phyloP scores from a whole-genome alignment of 2,888 invertebrate species.

The Fabriciana adippe region DNA sequence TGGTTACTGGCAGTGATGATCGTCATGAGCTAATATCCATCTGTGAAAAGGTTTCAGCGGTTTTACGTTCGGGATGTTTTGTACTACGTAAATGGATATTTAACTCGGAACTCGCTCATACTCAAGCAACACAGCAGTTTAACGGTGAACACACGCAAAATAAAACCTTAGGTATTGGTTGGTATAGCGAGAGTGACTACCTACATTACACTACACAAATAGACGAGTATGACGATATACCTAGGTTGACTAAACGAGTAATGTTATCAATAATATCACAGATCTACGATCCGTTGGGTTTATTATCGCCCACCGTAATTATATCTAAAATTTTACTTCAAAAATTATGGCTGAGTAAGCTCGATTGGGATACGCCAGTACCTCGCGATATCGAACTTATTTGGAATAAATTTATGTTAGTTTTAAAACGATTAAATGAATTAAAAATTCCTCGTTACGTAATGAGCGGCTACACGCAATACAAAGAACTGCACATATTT shows the following conservation, averaged over 20 bases:
- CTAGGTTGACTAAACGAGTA: constrained; percentile 11
- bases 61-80: constrained; percentile 5
- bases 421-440: too few relatives aligned
- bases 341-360: constrained; percentile 17
- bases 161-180: constrained; percentile 24
- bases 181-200: constrained; percentile 3
- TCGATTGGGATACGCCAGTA: too few relatives aligned
- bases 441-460: too few relatives aligned
- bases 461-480: too few relatives aligned
- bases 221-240: neutral
- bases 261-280: constrained; percentile 24
- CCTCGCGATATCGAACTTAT: too few relatives aligned
- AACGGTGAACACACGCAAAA: neutral
- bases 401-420: too few relatives aligned
- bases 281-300: constrained; percentile 29
- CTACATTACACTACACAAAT: constrained; percentile 5
- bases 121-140: neutral
- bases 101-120: neutral
- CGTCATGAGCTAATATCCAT: too few relatives aligned
- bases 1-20: neutral
- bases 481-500: constrained; percentile 1
- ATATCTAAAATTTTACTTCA: constrained; percentile 26
- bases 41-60: too few relatives aligned
- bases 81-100: constrained; percentile 18
- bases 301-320: constrained; percentile 19